Base-by-base conservation (phyloP, 2,797 vertebrate genomes). In the Melopsittacus undulatus region DNA sequence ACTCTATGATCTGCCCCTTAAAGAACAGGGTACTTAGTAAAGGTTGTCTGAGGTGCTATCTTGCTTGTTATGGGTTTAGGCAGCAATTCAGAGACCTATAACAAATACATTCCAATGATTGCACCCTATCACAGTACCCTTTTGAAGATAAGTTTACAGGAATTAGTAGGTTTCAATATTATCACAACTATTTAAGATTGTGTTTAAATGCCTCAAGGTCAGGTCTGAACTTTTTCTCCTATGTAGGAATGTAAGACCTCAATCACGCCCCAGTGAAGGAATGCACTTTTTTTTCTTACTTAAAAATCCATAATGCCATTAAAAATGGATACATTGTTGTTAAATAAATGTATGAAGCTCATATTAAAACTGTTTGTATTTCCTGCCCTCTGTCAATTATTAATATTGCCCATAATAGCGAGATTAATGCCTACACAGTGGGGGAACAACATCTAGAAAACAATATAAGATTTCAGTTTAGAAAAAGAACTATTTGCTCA, bases 281-380 rank as follows among this genome's bases (percentile, higher is more conserved):
- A 93, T 80, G 85, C 13, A 80, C 52, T 61, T 87, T 87, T 83
- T 36, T 36, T 4, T 34, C 26, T 72, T 76, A 68, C 83, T 92
- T 95, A 89, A 95, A 96, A 94, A 96, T 89, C 91, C 56, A 75
- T 86, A 94, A 84, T 79, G 89, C 23, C 92, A 96, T 92, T 94
- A 96, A 95, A 97, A 96, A 92, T 96, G 52, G 91, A 88, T 94
- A 82, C 0, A 1, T 54, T 74, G 48, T 82, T 82, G 83, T 87
- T 97, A 95, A 92, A 95, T 92, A 80, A 95, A 96, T 94, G 78
- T 57, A 93, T 90, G 96, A 94, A 78, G 74, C 46, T 80, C 68
- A 75, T 62, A 84, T 75, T 90, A 93, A 95, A 92, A 83, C 36
- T 66, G 70, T 87, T 87, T 91, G 42, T 23, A 66, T 83, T 95